A percentile compares a stretch with the other conserved stretches of the same genome.
Conservation (phyloP, 2,113 vertebrate species). For the Perognathus longimembris region DNA sequence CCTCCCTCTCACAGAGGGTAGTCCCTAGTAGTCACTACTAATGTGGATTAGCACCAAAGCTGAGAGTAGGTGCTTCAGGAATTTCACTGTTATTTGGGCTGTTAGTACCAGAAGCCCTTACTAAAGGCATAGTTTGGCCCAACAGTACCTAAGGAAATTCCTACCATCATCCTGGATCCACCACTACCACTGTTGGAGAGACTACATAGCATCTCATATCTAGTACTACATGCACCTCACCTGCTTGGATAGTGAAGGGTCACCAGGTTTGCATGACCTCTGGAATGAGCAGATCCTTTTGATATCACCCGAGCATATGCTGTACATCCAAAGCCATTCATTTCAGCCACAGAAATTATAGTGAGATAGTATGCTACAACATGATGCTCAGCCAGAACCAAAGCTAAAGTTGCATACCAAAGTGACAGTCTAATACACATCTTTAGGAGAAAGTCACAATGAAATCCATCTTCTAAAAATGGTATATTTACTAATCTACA, state of each 20-base stretch:
- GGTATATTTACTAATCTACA: neutral
- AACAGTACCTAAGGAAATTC: neutral
- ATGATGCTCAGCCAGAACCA: neutral
- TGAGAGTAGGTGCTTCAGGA: neutral
- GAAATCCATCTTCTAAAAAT: neutral
- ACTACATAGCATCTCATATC: neutral
- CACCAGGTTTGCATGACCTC: neutral
- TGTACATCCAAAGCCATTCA: neutral
- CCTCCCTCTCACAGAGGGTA: fast-evolving
- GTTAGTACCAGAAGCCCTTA: neutral
- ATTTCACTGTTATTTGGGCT: neutral
- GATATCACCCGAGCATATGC: neutral
- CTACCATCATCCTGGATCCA: neutral
- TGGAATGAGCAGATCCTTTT: neutral
- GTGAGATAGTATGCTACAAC: neutral
- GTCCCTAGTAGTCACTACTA: too few relatives aligned
- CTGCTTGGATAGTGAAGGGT: too few relatives aligned
- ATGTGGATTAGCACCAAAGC: neutral
- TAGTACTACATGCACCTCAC: neutral
- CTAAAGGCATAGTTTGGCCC: neutral
- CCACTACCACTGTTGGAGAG: neutral
- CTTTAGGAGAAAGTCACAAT: neutral
- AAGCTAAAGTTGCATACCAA: neutral
- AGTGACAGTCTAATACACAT: neutral
- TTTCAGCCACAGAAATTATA: neutral